A percentile compares a stretch with the other conserved stretches of the same genome.
Evolutionary conservation across 2,888 invertebrate species (phyloP).

Genomic region (Phengaris alcon): DNA sequence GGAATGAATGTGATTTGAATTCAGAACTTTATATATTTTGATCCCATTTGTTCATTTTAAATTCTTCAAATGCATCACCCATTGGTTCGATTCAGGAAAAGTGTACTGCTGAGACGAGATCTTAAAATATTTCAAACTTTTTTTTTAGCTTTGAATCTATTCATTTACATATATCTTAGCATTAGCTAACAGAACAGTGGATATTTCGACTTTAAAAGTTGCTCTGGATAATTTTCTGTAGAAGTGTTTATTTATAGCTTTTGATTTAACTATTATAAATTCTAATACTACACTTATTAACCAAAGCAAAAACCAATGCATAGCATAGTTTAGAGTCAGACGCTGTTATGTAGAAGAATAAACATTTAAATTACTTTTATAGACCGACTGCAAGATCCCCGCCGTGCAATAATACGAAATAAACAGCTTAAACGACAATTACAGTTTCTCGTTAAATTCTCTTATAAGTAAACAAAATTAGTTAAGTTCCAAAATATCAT

Average conservation of each 20-base stretch:
- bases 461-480: conserved; percentile 36
- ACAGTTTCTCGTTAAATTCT: conserved; percentile 27
- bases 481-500: conserved; percentile 43
- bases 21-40: background rate
- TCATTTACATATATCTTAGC: no score
- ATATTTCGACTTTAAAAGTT: no score
- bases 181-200: no score
- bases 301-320: no score
- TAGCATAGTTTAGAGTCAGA: no score
- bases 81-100: background rate
- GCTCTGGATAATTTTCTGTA: no score
- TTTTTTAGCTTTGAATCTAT: no score
- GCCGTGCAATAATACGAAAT: conserved; percentile 5
- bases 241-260: no score
- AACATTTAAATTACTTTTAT: background rate
- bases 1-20: background rate
- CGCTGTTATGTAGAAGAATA: background rate
- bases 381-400: background rate
- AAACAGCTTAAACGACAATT: conserved; percentile 19
- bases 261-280: no score
- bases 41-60: background rate
- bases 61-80: background rate
- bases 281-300: no score
- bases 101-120: no score
- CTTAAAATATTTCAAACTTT: no score